Base-by-base conservation (phyloP, 64 coral and sea anemone genomes). In the Pachyseris speciosa region DNA sequence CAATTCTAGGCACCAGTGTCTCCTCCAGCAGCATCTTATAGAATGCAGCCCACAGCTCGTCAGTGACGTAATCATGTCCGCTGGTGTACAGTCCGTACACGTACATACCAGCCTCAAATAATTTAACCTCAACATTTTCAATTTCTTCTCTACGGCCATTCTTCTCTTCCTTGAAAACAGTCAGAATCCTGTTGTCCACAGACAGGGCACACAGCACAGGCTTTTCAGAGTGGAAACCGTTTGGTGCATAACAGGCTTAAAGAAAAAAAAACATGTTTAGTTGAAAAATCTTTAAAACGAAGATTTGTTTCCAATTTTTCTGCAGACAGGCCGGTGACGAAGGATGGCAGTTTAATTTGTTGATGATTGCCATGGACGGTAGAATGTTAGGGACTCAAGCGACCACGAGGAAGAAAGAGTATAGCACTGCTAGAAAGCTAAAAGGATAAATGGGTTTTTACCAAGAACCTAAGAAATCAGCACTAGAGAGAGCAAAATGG, bases 11-110 rank as follows among this genome's bases (percentile, higher is more conserved):
- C 2, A 94, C 93, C 47, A 90, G 70, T 37, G 49, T 38, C 31
- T 84, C 67, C 20, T 85, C 65, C 25, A 94, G 30, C 37, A 94
- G 38, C 86, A 76, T 85, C 79, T 90, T 83, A 45, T 76, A 94
- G 41, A 94, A 94, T 20, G 93, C 93, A 10, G 93, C 93, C 93
- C 93, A 94, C 31, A 94, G 9, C 32, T 90, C 85, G 25, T 94
- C 93, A 31, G 93, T 94, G 42, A 89, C 93, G 87, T 89, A 85
- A 32, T 65, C 67, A 76, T 90, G 93, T 11, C 47, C 67, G 38
- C 81, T 84, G 2, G 78, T 51, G 59, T 90, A 60, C n/a, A 67
- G 8, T 17, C 78, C 86, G 42, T 44, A 94, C 31, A 94, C 78
- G 29, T 83, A 67, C 93, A 94, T 78, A 8, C 93, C 93, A 77